These are phyloP conservation scores for Reinhardtius hippoglossoides DNA, from an alignment of 2,113 vertebrate genomes.

Conservation along the genomic window DNA sequence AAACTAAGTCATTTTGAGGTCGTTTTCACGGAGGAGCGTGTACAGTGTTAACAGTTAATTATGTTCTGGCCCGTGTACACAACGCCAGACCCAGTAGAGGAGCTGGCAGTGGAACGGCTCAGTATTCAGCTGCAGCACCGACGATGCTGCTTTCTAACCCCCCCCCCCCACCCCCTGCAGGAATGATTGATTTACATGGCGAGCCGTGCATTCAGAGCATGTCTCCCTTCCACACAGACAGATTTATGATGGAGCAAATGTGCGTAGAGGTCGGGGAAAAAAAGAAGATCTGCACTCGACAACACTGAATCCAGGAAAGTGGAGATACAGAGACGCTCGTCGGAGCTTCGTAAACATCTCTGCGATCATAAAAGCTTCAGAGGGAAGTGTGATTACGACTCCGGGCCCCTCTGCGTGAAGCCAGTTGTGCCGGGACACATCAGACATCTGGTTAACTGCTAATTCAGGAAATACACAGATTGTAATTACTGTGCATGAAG, in stretches of 20 bases:
- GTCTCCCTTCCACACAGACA: conserved; percentile 28
- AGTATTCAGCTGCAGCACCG: conserved; percentile 13
- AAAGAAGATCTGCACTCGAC: background rate
- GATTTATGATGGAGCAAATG: conserved; percentile 48
- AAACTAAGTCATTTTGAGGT: background rate
- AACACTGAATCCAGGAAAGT: conserved; percentile 12
- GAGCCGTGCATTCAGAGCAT: conserved; percentile 50
- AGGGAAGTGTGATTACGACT: conserved; percentile 16
- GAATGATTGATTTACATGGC: conserved; percentile 61
- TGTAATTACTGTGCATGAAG: conserved; percentile 27
- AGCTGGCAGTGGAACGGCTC: background rate
- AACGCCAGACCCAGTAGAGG: background rate
- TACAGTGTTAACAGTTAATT: background rate
- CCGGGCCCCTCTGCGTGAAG: background rate
- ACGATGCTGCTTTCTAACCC: background rate
- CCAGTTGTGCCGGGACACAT: background rate
- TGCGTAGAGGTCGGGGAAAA: conserved; percentile 29
- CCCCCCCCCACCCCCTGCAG: too few relatives aligned
- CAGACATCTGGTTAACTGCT: conserved; percentile 5
- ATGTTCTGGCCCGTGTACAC: background rate
- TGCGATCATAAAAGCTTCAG: conserved; percentile 15
- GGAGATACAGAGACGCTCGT: background rate
- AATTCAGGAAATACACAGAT: background rate
- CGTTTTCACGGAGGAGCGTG: background rate
- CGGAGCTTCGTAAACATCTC: background rate